These are phyloP conservation scores for Epicauta chinensis DNA, from an alignment of 1,140 invertebrate species.

Conservation along the genomic window DNA sequence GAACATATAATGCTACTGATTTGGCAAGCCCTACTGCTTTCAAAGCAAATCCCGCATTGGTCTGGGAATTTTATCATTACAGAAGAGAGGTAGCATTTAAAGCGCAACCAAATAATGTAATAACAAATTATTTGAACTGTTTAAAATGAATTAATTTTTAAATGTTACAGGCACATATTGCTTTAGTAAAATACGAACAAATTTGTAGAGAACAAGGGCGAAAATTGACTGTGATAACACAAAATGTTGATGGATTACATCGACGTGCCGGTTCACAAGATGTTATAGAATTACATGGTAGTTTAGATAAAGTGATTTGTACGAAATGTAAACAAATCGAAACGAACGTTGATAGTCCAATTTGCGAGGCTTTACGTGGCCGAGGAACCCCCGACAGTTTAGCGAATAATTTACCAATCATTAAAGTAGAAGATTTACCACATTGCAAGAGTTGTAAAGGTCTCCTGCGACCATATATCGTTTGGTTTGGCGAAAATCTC, in stretches of 20 bases:
- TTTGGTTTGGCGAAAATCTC: constrained; percentile 87
- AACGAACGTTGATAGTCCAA: constrained; percentile 72
- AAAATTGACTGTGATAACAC: constrained; percentile 71
- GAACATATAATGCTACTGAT: constrained; percentile 48
- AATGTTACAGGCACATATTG: constrained; percentile 65
- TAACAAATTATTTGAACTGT: constrained; percentile 11
- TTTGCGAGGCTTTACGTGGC: constrained; percentile 56
- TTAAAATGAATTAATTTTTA: background rate
- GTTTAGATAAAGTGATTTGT: constrained; percentile 77
- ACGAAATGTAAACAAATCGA: constrained; percentile 65
- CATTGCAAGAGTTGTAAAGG: constrained; percentile 67
- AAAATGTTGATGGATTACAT: constrained; percentile 92
- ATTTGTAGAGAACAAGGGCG: constrained; percentile 52
- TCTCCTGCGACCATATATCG: constrained; percentile 76
- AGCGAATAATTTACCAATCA: constrained; percentile 43
- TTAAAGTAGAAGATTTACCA: constrained; percentile 63
- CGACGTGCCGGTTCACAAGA: constrained; percentile 71
- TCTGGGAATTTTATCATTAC: constrained; percentile 57
- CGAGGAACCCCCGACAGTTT: constrained; percentile 48
- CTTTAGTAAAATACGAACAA: constrained; percentile 72
- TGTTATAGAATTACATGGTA: constrained; percentile 85
- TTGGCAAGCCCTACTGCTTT: constrained; percentile 50
- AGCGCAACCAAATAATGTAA: constrained; percentile 48
- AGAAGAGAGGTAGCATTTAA: constrained; percentile 49
- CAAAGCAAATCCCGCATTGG: constrained; percentile 46